These are phyloP conservation scores for Sebastes minor DNA, from an alignment of 2,797 vertebrate species.

Conservation along the genomic window DNA sequence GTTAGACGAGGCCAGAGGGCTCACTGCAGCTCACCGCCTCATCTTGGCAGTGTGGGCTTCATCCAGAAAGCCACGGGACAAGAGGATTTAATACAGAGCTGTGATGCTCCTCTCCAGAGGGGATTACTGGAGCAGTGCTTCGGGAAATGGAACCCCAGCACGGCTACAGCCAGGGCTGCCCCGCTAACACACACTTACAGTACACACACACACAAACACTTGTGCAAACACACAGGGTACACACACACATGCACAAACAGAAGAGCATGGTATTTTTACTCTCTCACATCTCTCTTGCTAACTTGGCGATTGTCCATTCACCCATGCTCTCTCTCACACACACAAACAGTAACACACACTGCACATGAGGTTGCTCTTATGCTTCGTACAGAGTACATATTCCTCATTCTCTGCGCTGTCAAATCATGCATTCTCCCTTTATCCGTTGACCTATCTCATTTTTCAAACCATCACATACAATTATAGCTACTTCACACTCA, in stretches of 20 bases:
- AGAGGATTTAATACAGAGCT: conserved; percentile 77
- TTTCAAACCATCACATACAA: conserved; percentile 42
- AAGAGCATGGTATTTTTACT: conserved; percentile 12
- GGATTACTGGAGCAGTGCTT: conserved; percentile 73
- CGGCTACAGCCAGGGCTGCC: conserved; percentile 53
- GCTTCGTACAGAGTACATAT: conserved; percentile 28
- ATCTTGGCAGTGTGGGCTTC: conserved; percentile 67
- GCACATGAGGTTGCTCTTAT: conserved; percentile 24
- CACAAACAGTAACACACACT: conserved; percentile 9
- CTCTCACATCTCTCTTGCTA: conserved; percentile 10
- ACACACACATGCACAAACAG: neutral
- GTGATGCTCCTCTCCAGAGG: conserved; percentile 68
- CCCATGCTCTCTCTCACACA: conserved; percentile 1
- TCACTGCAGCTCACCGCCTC: conserved; percentile 62
- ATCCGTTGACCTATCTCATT: conserved; percentile 15
- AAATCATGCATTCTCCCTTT: conserved; percentile 31
- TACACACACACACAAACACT: conserved; percentile 11
- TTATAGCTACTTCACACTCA: conserved; percentile 41
- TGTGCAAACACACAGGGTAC: neutral
- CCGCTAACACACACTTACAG: conserved; percentile 40
- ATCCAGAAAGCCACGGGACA: conserved; percentile 73
- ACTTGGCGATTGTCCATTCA: conserved; percentile 34
- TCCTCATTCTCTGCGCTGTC: conserved; percentile 10
- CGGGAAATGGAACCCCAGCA: conserved; percentile 67
- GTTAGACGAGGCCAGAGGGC: conserved; percentile 57